These are phyloP conservation scores for Paedocypris sp. DNA, from an alignment of 2,113 vertebrate species.

Conservation along the genomic window DNA sequence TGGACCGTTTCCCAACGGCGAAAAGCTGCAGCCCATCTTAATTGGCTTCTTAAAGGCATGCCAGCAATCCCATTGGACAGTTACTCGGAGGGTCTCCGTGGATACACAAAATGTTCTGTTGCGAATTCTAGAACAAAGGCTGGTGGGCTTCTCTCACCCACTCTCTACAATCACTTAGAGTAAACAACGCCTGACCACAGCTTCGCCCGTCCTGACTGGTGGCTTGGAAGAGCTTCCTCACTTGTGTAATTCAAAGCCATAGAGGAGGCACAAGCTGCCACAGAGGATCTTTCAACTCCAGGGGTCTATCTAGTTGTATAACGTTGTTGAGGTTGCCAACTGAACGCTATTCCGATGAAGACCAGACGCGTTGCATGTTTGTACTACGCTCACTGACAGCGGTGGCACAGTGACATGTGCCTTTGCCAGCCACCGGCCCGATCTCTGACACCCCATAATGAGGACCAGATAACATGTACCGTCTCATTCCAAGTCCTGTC, in stretches of 20 bases:
- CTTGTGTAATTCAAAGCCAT: no score
- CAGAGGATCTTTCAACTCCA: conserved; percentile 4
- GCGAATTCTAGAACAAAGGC: conserved; percentile 49
- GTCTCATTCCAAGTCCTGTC: conserved; percentile 22
- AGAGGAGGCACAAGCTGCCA: neutral
- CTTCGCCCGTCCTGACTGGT: neutral
- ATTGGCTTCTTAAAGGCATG: conserved; percentile 55
- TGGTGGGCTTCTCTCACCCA: conserved; percentile 33
- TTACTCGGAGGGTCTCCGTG: conserved; percentile 51
- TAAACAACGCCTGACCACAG: conserved; percentile 19
- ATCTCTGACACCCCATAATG: conserved; percentile 57
- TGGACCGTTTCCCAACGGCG: conserved; percentile 56
- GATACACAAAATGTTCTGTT: conserved; percentile 43
- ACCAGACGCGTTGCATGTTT: conserved; percentile 18
- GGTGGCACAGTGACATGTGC: conserved; percentile 52
- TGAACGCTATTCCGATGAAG: conserved; percentile 7
- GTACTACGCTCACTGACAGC: conserved; percentile 42
- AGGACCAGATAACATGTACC: conserved; percentile 37
- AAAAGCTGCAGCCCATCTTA: conserved; percentile 49
- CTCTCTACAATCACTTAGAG: conserved; percentile 34
- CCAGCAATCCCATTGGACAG: conserved; percentile 55
- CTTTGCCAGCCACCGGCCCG: conserved; percentile 44
- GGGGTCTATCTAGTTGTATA: conserved; percentile 14
- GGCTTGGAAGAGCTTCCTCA: conserved; percentile 10
- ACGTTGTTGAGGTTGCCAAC: conserved; percentile 17